phyloP scores from a whole-genome alignment of 35 echinoderm and acorn worm species.

The Anneissia japonica region DNA sequence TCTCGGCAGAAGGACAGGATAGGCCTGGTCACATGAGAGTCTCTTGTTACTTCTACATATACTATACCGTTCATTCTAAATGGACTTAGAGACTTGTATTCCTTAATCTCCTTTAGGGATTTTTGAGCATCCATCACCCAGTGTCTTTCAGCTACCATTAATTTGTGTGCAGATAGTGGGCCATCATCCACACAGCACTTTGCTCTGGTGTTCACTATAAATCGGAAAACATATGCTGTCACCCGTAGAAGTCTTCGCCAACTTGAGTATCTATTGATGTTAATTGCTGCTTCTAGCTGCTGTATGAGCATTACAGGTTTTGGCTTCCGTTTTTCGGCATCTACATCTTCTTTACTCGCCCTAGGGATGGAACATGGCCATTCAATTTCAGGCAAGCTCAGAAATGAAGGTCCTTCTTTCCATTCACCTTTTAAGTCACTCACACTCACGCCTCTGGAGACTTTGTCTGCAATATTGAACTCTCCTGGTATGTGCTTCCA shows the following conservation, averaged over 20 bases:
- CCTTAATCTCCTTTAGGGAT: conserved; percentile 1
- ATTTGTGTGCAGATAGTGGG: conserved; percentile 17
- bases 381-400: conserved; percentile 21
- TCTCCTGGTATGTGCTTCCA: conserved; percentile 53
- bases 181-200: conserved; percentile 1
- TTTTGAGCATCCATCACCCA: conserved; percentile 36
- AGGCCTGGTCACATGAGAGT: neutral
- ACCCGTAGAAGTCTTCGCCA: conserved; percentile 47
- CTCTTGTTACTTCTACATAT: neutral
- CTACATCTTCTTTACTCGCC: neutral
- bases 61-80: neutral
- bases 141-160: conserved; percentile 22
- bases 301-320: conserved; percentile 19
- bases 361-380: conserved; percentile 33
- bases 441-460: conserved; percentile 44
- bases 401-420: conserved; percentile 53
- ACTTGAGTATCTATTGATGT: conserved; percentile 29
- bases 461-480: conserved; percentile 51
- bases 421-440: conserved; percentile 14
- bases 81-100: conserved; percentile 26
- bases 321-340: conserved; percentile 42
- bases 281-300: neutral
- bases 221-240: conserved; percentile 43
- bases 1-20: conserved; percentile 13
- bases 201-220: conserved; percentile 10